Conservation (phyloP, 2,797 vertebrate species). For the Yasuhikotakia modesta region DNA sequence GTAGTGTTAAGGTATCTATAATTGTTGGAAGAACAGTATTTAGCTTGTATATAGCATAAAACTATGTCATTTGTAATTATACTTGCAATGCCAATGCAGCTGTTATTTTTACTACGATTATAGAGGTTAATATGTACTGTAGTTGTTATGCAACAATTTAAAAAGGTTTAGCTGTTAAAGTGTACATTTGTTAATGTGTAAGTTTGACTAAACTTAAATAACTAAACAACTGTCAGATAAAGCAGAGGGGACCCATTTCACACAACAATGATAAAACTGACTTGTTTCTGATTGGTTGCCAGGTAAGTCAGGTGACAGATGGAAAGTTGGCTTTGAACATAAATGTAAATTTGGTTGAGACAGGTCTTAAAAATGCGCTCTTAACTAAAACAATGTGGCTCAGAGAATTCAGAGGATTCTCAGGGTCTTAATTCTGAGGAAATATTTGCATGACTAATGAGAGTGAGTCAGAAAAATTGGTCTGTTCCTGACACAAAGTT, state of each 20-base stretch:
- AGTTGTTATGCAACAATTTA: background rate
- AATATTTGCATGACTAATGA: slow-evolving; percentile 7
- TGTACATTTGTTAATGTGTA: background rate
- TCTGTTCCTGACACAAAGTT: background rate
- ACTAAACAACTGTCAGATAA: background rate
- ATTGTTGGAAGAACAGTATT: background rate
- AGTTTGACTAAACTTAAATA: background rate
- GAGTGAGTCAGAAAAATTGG: background rate
- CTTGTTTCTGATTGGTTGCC: slow-evolving; percentile 24
- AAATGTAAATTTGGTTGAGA: slow-evolving; percentile 20
- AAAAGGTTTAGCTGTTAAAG: slow-evolving; percentile 3
- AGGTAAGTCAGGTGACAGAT: slow-evolving; percentile 26
- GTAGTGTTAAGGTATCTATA: background rate
- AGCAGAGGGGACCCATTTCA: background rate
- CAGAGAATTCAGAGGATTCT: background rate
- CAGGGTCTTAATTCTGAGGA: background rate
- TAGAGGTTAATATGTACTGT: slow-evolving; percentile 1
- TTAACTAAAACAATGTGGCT: background rate
- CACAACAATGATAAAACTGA: background rate
- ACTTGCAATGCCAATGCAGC: background rate
- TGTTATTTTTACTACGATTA: background rate
- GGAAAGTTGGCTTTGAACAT: slow-evolving; percentile 15
- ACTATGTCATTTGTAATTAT: background rate
- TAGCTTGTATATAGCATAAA: background rate
- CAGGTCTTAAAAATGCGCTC: background rate